phyloP scores from a whole-genome alignment of 2,888 invertebrate genomes.

The Nephrotoma flavescens region DNA sequence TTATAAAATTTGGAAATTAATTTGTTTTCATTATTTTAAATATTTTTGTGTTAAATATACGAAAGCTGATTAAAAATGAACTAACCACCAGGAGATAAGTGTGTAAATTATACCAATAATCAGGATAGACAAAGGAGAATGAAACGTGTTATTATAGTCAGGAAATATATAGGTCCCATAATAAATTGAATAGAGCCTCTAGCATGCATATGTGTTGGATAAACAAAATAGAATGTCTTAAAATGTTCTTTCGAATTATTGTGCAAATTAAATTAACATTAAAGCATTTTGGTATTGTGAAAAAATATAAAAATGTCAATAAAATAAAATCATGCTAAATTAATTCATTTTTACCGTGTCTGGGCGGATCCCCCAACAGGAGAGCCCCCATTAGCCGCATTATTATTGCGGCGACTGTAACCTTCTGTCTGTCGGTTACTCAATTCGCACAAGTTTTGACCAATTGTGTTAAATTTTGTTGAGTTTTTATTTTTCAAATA shows the following conservation, averaged over 20 bases:
- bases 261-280: not conserved
- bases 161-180: not conserved
- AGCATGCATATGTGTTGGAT: not conserved
- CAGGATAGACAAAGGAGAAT: not conserved
- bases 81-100: not conserved
- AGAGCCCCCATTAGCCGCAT: slow-evolving; percentile 17
- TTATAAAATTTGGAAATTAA: not conserved
- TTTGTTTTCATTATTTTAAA: not conserved
- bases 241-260: not conserved
- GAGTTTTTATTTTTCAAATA: not conserved
- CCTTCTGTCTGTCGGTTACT: slow-evolving; percentile 19
- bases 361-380: slow-evolving; percentile 15
- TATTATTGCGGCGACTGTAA: slow-evolving; percentile 19
- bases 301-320: slow-evolving; percentile 1
- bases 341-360: slow-evolving; percentile 15
- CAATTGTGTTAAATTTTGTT: slow-evolving; percentile 13
- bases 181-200: not conserved
- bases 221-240: not conserved
- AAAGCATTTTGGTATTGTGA: not conserved
- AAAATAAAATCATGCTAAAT: not conserved
- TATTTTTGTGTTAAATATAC: not conserved
- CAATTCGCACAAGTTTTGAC: slow-evolving; percentile 19
- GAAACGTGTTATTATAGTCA: not conserved
- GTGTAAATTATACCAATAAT: not conserved
- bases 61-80: not conserved